Evolutionary conservation across 1,140 invertebrate genomes (phyloP), one percentile per base, ranked within the genome.

Genomic region (Phenacoccus solenopsis): DNA sequence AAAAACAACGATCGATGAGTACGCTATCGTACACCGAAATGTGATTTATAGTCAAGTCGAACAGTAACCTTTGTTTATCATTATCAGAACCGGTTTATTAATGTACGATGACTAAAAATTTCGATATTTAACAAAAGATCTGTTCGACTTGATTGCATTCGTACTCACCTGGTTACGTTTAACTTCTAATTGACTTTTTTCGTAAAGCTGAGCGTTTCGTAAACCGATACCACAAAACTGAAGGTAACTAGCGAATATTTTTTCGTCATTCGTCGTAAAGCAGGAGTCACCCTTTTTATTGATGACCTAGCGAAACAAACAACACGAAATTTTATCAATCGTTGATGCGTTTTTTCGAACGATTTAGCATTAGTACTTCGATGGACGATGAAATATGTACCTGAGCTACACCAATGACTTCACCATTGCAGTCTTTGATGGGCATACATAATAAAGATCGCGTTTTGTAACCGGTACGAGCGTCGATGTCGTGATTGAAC

Each of bases 391-490:
- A n/a, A n/a, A 16, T 5, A 49, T n/a, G 73, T 77, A 85, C 87
- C 84, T 98, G 94, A 21, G 94, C 94, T 21, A 98, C 94, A 0
- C 94, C 95, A 71, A 97, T 90, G 69, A 97, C 94, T 78, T 95
- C 90, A n/a, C 93, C 94, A 73, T 88, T 88, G 75, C 87, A 89
- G 80, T 97, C 94, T 79, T 95, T 94, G 78, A 98, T 96, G 22
- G 95, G 93, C 93, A 96, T 94, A 78, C 94, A 96, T 20, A 97
- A 83, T 68, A 98, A 85, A 32, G 91, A 93, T 77, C 88, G 86
- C 27, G 95, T 98, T 77, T 88, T 89, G 80, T 97, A 98, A 22
- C 94, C 94, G 56, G 94, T 98, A 77, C 89, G 84, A 28, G 87
- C 86, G 78, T 98, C 95, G 75, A 98, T 91, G 78, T 94, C 90